phyloP scores from a whole-genome alignment of 2,113 vertebrate species.

The Stigmatopora nigra region DNA sequence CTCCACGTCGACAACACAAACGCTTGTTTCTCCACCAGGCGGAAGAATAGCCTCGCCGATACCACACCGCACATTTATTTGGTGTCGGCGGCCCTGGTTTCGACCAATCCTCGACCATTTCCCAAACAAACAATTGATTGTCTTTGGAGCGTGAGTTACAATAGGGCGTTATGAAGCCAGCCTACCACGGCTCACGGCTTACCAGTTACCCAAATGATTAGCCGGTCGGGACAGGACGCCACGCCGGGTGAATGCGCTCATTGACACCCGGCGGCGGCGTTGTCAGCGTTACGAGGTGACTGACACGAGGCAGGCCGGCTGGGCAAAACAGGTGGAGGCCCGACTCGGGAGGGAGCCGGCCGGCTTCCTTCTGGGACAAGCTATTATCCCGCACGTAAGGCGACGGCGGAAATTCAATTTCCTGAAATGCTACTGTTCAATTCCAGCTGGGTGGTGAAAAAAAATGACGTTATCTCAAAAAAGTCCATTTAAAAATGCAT shows the following conservation, averaged over 20 bases:
- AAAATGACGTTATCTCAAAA: not conserved
- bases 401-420: slow-evolving; percentile 57
- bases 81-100: not conserved
- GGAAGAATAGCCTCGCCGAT: not conserved
- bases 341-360: slow-evolving; percentile 64
- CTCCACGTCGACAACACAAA: not conserved
- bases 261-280: slow-evolving; percentile 56
- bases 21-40: not conserved
- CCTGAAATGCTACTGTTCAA: slow-evolving; percentile 39
- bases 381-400: slow-evolving; percentile 50
- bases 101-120: not conserved
- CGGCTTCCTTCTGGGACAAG: slow-evolving; percentile 55
- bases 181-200: slow-evolving; percentile 12
- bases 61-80: slow-evolving; percentile 13
- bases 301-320: slow-evolving; percentile 64
- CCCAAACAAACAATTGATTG: slow-evolving; percentile 39
- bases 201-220: slow-evolving; percentile 44
- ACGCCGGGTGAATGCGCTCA: slow-evolving; percentile 53
- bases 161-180: slow-evolving; percentile 18
- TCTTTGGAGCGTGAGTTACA: slow-evolving; percentile 33
- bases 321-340: slow-evolving; percentile 63
- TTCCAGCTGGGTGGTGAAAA: not conserved
- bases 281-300: slow-evolving; percentile 70
- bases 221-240: slow-evolving; percentile 39
- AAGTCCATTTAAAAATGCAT: not conserved